phyloP scores from a whole-genome alignment of 2,888 invertebrate species.

The Archaeoteleia sp. region DNA sequence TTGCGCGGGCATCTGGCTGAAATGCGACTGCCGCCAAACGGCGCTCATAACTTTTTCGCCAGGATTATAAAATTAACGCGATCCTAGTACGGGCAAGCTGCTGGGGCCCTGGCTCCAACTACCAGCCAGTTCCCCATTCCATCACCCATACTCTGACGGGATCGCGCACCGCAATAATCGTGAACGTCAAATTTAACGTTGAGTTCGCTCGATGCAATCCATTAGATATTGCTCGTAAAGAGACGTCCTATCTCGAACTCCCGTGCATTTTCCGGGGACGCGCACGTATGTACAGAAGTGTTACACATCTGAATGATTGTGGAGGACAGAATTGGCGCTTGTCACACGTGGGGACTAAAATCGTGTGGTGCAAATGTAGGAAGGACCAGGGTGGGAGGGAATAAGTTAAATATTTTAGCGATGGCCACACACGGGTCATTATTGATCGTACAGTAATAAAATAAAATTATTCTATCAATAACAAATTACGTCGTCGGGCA shows the following conservation, averaged over 20 bases:
- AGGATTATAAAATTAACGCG: slow-evolving; percentile 73
- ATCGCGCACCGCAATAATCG: slow-evolving; percentile 69
- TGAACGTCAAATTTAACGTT: slow-evolving; percentile 74
- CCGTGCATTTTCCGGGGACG: slow-evolving; percentile 31
- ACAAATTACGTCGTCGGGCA: no score
- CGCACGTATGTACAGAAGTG: slow-evolving; percentile 31
- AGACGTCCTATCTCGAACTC: slow-evolving; percentile 67
- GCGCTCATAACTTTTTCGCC: slow-evolving; percentile 66
- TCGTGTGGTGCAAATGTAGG: no score
- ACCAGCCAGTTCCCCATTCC: slow-evolving; percentile 12
- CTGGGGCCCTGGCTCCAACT: slow-evolving; percentile 18
- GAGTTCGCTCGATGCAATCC: slow-evolving; percentile 71
- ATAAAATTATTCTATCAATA: no score
- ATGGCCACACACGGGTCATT: no score
- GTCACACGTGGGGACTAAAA: no score
- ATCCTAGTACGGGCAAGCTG: slow-evolving; percentile 11
- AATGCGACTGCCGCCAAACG: slow-evolving; percentile 51
- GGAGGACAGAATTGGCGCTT: no score
- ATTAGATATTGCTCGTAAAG: slow-evolving; percentile 75
- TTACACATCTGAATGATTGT: slow-evolving; percentile 28
- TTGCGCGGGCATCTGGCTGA: slow-evolving; percentile 62
- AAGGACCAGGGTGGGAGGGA: no score
- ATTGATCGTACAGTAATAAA: no score
- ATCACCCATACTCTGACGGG: slow-evolving; percentile 21
- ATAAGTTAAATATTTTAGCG: no score